These are phyloP conservation scores for Steromphala cineraria DNA, from an alignment of 2,888 invertebrate genomes.

Conservation along the genomic window DNA sequence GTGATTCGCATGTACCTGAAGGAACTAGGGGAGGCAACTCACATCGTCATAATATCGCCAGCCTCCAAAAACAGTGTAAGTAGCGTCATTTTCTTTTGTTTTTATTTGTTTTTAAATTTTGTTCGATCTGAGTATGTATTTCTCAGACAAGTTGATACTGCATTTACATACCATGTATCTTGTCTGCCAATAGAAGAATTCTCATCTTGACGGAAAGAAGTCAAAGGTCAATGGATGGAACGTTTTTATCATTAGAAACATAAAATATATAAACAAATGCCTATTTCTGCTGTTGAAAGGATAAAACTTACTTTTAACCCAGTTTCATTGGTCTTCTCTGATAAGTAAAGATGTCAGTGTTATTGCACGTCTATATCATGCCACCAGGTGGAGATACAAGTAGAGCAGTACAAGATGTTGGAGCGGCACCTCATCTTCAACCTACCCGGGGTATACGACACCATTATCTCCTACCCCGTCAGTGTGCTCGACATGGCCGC, in stretches of 20 bases:
- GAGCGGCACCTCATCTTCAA: slow-evolving; percentile 57
- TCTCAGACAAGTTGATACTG: too few relatives aligned
- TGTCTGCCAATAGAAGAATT: too few relatives aligned
- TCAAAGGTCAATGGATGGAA: too few relatives aligned
- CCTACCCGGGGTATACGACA: slow-evolving; percentile 57
- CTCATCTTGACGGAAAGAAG: too few relatives aligned
- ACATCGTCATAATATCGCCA: slow-evolving; percentile 59
- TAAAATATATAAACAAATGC: too few relatives aligned
- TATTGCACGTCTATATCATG: neutral
- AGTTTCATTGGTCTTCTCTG: too few relatives aligned
- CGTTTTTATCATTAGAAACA: too few relatives aligned
- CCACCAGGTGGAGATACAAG: slow-evolving; percentile 54
- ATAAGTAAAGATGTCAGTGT: too few relatives aligned
- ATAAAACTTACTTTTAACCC: neutral
- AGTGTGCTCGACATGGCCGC: slow-evolving; percentile 57
- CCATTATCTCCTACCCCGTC: slow-evolving; percentile 59
- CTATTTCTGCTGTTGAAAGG: neutral
- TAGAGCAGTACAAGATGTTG: slow-evolving; percentile 53
- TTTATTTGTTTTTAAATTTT: too few relatives aligned
- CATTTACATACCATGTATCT: too few relatives aligned
- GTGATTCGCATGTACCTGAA: slow-evolving; percentile 49
- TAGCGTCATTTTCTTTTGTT: neutral
- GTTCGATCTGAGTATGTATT: too few relatives aligned
- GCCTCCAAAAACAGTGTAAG: slow-evolving; percentile 50
- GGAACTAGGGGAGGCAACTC: slow-evolving; percentile 49